Base-by-base conservation (phyloP, 2,888 invertebrate species). In the Xylota segnis region DNA sequence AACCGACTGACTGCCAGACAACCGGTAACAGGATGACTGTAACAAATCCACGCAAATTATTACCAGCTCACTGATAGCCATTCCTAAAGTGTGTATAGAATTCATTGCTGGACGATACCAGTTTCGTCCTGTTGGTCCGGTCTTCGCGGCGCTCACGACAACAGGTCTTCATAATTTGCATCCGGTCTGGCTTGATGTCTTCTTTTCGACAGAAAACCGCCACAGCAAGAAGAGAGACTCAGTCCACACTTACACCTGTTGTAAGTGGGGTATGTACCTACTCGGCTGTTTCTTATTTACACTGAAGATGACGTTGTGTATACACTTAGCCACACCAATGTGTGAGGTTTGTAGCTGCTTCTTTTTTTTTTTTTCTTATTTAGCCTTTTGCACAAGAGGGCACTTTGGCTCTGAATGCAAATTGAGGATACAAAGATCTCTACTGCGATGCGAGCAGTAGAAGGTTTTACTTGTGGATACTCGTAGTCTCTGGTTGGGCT, bases 151-250 rank as follows among this genome's bases (percentile, higher is more conserved):
- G 32, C 66, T 50, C 34, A 63, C 65, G 27, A 9, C 72, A 79
- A 75, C 75, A 84, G 58, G 78, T 84, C 63, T 84, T 84, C 79
- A 79, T 84, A 79, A 84, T 75, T 84, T 79, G 79, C 84, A 84
- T 84, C 84, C 84, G 84, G 79, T 84, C 84, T 84, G 79, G 75
- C 70, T 75, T 70, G 75, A 84, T 84, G 75, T 84, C 83, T 79
- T 79, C 79, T 75, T 79, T 84, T 58, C 29, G 70, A 79, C 70
- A 70, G 63, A 63, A 23, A 66, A 40, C 58, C 43, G 61, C 59
- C 43, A 52, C 40, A 45, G 54, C 27, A 77, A 54, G 54, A 76
- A 61, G 66, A 65, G 72, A 63, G 59, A 37, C 76, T 52, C 10
- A 9, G 7, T 3, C 23, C 50, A 18, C 63, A 72, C 61, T 47